Evolutionary conservation across 2,888 invertebrate species (phyloP).

Genomic region (Aplocera efformata): DNA sequence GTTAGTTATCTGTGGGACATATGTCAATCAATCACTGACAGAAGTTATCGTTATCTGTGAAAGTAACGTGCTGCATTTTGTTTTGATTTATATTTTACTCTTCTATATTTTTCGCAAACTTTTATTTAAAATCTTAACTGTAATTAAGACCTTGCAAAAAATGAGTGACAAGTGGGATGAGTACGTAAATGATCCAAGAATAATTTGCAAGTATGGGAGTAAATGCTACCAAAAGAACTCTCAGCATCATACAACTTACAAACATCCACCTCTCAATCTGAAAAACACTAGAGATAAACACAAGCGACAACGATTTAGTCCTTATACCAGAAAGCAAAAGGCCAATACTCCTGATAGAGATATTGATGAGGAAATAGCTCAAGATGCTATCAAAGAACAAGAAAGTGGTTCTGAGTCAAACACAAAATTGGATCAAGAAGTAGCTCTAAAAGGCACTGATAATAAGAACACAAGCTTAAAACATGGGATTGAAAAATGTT

Average conservation of each 20-base stretch:
- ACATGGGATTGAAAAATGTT: constrained; percentile 1
- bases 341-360: not conserved
- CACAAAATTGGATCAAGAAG: not conserved
- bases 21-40: too few relatives aligned
- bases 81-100: too few relatives aligned
- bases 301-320: constrained; percentile 42
- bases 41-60: too few relatives aligned
- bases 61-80: too few relatives aligned
- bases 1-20: too few relatives aligned
- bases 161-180: constrained; percentile 66
- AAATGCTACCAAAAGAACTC: constrained; percentile 92
- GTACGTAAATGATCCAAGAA: constrained; percentile 68
- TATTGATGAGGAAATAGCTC: not conserved
- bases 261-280: constrained; percentile 83
- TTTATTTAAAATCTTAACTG: too few relatives aligned
- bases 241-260: constrained; percentile 85
- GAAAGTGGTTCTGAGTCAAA: not conserved
- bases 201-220: constrained; percentile 87
- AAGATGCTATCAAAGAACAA: not conserved
- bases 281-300: constrained; percentile 34
- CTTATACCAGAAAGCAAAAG: constrained; percentile 33
- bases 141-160: too few relatives aligned
- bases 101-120: too few relatives aligned
- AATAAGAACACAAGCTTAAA: not conserved
- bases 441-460: not conserved